phyloP scores from a whole-genome alignment of 1,140 invertebrate genomes.

The Musca domestica region DNA sequence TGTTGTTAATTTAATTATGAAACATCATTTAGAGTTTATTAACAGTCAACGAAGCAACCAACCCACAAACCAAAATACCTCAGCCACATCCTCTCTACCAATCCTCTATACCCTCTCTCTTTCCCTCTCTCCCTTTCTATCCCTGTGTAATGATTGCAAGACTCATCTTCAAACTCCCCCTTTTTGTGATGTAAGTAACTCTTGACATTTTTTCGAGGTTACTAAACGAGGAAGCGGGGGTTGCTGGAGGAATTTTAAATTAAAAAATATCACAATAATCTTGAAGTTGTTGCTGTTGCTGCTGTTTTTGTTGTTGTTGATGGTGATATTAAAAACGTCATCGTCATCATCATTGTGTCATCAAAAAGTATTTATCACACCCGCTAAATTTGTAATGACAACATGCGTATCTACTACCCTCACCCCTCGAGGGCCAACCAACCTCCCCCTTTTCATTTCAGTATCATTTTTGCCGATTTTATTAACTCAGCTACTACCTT shows the following conservation, averaged over 20 bases:
- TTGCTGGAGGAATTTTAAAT: conserved; percentile 13
- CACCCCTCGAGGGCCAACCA: not conserved
- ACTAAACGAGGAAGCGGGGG: too few relatives aligned
- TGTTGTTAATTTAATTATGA: too few relatives aligned
- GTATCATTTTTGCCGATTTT: not conserved
- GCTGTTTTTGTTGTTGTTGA: not conserved
- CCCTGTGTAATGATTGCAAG: not conserved
- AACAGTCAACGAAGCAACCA: too few relatives aligned
- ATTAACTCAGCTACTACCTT: conserved; percentile 2
- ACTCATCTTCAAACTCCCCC: not conserved
- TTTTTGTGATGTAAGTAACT: not conserved
- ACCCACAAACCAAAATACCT: too few relatives aligned
- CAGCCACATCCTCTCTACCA: too few relatives aligned
- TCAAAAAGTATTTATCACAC: conserved; percentile 17
- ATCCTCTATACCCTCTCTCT: too few relatives aligned
- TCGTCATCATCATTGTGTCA: conserved; percentile 5
- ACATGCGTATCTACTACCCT: not conserved
- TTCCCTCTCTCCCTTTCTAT: too few relatives aligned
- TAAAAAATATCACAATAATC: conserved; percentile 2
- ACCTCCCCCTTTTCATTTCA: not conserved
- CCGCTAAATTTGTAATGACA: conserved; percentile 1
- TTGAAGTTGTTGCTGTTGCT: not conserved
- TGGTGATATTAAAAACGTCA: not conserved
- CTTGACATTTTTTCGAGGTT: not conserved
- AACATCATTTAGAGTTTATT: too few relatives aligned